Evolutionary conservation across 2,113 vertebrate genomes (phyloP).

Genomic region (Entelurus aequoreus): DNA sequence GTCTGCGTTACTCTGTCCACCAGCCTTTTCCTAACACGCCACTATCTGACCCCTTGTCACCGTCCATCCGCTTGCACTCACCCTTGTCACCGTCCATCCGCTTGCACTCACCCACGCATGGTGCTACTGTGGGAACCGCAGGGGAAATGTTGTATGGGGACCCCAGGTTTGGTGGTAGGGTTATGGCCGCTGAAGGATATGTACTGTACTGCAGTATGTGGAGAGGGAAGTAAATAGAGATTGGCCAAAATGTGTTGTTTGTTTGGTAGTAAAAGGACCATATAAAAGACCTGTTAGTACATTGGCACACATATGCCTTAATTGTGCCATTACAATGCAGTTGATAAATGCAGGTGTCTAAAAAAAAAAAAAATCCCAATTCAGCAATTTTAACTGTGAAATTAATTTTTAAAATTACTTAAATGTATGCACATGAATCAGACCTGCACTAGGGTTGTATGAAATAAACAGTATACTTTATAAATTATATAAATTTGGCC

Average conservation of each 20-base stretch:
- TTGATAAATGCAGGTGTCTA: too few species aligned
- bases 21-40: slow-evolving; percentile 19
- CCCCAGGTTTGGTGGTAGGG: neutral
- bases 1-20: slow-evolving; percentile 16
- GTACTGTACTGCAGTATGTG: neutral
- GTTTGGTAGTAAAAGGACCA: neutral
- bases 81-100: slow-evolving; percentile 45
- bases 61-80: slow-evolving; percentile 46
- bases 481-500: too few species aligned
- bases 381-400: too few species aligned
- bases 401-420: too few species aligned
- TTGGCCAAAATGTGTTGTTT: neutral
- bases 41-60: slow-evolving; percentile 58
- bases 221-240: neutral
- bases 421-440: too few species aligned
- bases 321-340: too few species aligned
- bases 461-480: too few species aligned
- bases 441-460: too few species aligned
- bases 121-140: slow-evolving; percentile 27
- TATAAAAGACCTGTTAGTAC: too few species aligned
- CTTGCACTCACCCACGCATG: slow-evolving; percentile 42
- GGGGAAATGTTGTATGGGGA: neutral
- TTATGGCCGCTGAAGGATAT: too few species aligned
- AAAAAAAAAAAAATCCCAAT: too few species aligned
- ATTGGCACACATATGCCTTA: too few species aligned